Base-by-base conservation (phyloP, 2,888 invertebrate species). In the Drosophila nr. perissopoda region DNA sequence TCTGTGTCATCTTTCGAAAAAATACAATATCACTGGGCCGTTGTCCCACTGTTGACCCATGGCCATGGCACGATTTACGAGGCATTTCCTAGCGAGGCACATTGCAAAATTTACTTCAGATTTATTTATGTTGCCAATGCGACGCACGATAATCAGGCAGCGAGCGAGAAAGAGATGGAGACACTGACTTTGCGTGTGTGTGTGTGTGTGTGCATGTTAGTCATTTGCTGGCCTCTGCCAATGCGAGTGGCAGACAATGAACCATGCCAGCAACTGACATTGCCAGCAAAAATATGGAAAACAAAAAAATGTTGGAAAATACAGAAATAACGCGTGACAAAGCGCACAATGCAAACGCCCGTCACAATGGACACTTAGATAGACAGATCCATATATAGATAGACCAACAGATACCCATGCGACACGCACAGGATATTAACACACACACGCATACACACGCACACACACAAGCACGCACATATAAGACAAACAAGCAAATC, bases 51-150 rank as follows among this genome's bases (percentile, higher is more conserved):
- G 78, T 80, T 89, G 91, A 89, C 89, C 89, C 82, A 83, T 82
- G 89, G 80, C 80, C 87, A 80, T 78, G 80, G 75, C 79, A 88
- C 83, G 89, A 91, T 91, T 92, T 91, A 91, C 91, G 91, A 91
- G 85, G 82, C 90, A 85, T 90, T 87, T 90, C 90, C 89, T 78
- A 81, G 90, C 88, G 88, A 90, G 90, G 90, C 91, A 85, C 85
- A 89, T 90, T 85, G 89, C 86, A 90, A 89, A 90, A 90, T 84
- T 84, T 84, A 89, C 83, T 82, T 72, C 87, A 89, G 88, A 91
- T 91, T 90, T 92, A 91, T 92, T 87, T 84, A 87, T 87, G 86
- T 76, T 76, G 71, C 61, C 80, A 79, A 68, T 67, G 80, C 67
- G 62, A 61, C 29, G 59, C 60, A 61, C 58, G 62, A 69, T 82